phyloP scores from a whole-genome alignment of 1,140 invertebrate species.

The Halyomorpha halys region DNA sequence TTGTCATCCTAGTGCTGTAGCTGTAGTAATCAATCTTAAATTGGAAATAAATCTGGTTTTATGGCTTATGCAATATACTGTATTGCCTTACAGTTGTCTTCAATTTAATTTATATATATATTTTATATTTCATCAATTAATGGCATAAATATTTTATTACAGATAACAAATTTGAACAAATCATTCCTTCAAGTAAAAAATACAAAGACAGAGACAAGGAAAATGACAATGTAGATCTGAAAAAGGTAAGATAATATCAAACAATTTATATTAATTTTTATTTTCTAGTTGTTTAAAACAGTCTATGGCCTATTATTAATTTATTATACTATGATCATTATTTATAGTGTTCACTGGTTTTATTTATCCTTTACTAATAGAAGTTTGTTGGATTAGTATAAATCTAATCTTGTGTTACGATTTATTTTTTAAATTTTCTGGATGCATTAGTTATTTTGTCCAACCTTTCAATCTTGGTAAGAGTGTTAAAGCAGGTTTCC shows the following conservation, averaged over 20 bases:
- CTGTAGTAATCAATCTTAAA: too few species aligned
- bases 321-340: not conserved
- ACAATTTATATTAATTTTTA: not conserved
- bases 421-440: not conserved
- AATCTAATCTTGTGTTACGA: not conserved
- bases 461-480: too few species aligned
- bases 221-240: not conserved
- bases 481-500: too few species aligned
- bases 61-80: not conserved
- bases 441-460: not conserved
- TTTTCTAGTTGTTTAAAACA: not conserved
- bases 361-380: not conserved
- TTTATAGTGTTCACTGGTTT: not conserved
- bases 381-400: not conserved
- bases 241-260: not conserved
- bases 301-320: not conserved
- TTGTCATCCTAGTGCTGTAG: too few species aligned
- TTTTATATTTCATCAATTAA: not conserved
- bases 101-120: not conserved
- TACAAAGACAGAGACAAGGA: conserved; percentile 9
- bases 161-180: conserved; percentile 7
- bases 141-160: not conserved
- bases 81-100: not conserved
- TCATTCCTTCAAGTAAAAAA: conserved; percentile 7
- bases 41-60: not conserved